Base-by-base conservation (phyloP, 1,140 invertebrate species). In the Tetragnatha versicolor region DNA sequence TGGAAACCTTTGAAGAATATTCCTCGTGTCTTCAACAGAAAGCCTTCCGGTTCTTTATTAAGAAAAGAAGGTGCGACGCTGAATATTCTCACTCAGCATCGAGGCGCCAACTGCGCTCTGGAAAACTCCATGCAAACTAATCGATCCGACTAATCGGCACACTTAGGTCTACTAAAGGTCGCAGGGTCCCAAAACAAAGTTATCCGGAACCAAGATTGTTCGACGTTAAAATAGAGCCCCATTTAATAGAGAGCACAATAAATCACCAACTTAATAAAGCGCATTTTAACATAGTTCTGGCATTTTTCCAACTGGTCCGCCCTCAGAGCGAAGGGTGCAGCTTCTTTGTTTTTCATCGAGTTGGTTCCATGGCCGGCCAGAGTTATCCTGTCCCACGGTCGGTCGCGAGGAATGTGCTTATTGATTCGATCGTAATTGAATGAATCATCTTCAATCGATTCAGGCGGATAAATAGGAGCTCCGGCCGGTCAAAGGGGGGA, bases 181-280 rank as follows among this genome's bases (percentile, higher is more conserved):
- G 12, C n/a, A 14, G 22, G 25, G 37, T 31, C 27, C 22, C 35
- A 73, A 73, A 73, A 60, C 69, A 73, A 70, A 73, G 69, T 73
- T 73, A 73, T 42, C 12, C 37, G 14, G 37, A 45, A 42, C 69
- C 53, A 73, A 73, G 69, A 73, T 73, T 73, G 47, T 33, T 73
- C 35, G 53, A 73, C 51, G 69, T 73, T 73, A 73, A 73, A 73
- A 73, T 73, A 73, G 69, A 60, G 53, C 69, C 47, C 53, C 33
- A 73, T 73, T 73, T 73, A 73, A 73, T 73, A 73, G 69, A 58
- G 69, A 60, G 35, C n/a, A 35, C 35, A 60, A 73, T 73, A 73
- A 73, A 73, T 73, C 69, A 73, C 69, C 39, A 60, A 45, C 69
- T 39, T 73, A 60, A 73, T 73, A 73, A 73, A 73, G 69, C 51